Conservation (phyloP, 2,888 invertebrate genomes). For the Troilus luridus region DNA sequence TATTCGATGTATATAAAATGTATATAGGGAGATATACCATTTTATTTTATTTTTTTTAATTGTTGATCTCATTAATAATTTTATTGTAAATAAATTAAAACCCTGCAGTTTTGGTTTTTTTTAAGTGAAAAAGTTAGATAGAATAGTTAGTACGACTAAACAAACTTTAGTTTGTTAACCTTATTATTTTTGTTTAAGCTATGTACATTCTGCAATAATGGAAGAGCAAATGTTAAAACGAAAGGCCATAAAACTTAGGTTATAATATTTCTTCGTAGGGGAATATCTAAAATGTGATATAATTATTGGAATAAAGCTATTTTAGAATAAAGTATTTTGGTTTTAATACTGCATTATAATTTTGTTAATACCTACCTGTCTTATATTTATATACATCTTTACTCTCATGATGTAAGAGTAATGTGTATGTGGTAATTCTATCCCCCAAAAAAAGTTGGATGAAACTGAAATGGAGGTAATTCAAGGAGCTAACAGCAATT, state of each 20-base stretch:
- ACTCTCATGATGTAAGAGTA: too few species aligned
- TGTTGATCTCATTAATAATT: constrained; percentile 59
- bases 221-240: neutral
- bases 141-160: neutral
- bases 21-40: constrained; percentile 46
- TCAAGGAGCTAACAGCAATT: too few species aligned
- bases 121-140: neutral
- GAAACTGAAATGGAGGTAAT: too few species aligned
- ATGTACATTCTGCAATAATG: constrained; percentile 10
- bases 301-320: constrained; percentile 52
- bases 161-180: neutral
- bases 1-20: constrained; percentile 40
- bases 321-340: constrained; percentile 51
- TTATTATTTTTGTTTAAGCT: neutral
- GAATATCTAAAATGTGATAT: constrained; percentile 54
- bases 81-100: constrained; percentile 57
- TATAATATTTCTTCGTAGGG: constrained; percentile 32
- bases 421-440: too few species aligned
- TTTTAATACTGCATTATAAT: neutral
- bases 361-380: neutral
- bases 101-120: constrained; percentile 32
- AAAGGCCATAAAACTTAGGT: constrained; percentile 29
- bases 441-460: too few species aligned
- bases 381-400: neutral
- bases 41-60: constrained; percentile 50